Evolutionary conservation across 2,113 vertebrate species (phyloP).

Genomic region (Pedionomus torquatus): DNA sequence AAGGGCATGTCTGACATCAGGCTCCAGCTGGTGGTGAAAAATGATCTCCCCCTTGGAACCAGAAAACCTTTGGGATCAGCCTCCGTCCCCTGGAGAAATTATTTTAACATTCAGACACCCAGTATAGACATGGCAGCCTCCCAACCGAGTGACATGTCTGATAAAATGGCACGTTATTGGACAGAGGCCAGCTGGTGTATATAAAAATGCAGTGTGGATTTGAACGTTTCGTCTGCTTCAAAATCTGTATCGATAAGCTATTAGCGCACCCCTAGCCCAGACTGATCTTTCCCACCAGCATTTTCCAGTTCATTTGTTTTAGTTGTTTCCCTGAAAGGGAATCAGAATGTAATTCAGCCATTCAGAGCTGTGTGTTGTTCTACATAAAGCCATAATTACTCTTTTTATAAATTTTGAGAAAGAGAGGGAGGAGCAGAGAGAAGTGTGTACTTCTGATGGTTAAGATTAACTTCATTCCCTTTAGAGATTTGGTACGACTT

Average conservation of each 20-base stretch:
- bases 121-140: background rate
- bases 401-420: background rate
- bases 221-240: background rate
- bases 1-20: constrained; percentile 30
- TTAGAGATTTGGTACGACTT: background rate
- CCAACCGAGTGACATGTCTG: background rate
- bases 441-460: background rate
- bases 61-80: constrained; percentile 33
- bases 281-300: background rate
- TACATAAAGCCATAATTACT: background rate
- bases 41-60: background rate
- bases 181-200: background rate
- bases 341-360: background rate
- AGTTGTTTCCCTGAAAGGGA: background rate
- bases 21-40: constrained; percentile 50
- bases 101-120: constrained; percentile 32
- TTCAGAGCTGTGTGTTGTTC: background rate
- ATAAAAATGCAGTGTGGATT: background rate
- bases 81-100: constrained; percentile 30
- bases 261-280: background rate
- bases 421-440: background rate
- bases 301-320: background rate
- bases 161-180: background rate
- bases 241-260: background rate
- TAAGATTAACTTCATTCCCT: background rate